These are phyloP conservation scores for Odontocerum albicorne DNA, from an alignment of 2,888 invertebrate species.

Conservation along the genomic window DNA sequence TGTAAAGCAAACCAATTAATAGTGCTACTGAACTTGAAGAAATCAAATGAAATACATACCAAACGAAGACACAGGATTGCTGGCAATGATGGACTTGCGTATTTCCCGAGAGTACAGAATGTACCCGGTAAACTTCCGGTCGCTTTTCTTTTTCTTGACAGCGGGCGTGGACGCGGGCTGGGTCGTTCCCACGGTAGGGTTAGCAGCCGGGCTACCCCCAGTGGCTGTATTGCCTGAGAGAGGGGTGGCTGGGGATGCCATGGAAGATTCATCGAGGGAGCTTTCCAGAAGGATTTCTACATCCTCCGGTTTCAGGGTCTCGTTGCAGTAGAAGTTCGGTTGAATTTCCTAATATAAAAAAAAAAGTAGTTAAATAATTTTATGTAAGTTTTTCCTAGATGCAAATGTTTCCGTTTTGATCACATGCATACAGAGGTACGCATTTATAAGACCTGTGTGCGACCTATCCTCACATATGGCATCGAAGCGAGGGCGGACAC, in stretches of 20 bases:
- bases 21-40: too few species aligned
- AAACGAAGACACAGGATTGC: conserved; percentile 93
- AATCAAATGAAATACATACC: too few species aligned
- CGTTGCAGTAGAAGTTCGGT: conserved; percentile 20
- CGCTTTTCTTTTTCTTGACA: conserved; percentile 56
- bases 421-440: too few species aligned
- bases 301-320: conserved; percentile 45
- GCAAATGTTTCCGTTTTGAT: too few species aligned
- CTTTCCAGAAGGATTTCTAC: conserved; percentile 73
- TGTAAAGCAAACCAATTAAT: too few species aligned
- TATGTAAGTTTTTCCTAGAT: too few species aligned
- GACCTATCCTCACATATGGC: too few species aligned
- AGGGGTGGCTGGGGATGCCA: conserved; percentile 77
- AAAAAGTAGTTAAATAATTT: neutral
- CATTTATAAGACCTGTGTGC: too few species aligned
- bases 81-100: conserved; percentile 87
- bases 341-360: conserved; percentile 6
- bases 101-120: conserved; percentile 97
- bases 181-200: conserved; percentile 52
- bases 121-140: conserved; percentile 92
- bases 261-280: conserved; percentile 78
- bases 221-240: conserved; percentile 49
- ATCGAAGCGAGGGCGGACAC: too few species aligned
- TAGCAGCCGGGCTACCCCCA: conserved; percentile 41
- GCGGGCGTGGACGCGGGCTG: conserved; percentile 43